Conservation (phyloP, 2,797 vertebrate genomes). For the Anniella stebbinsi region DNA sequence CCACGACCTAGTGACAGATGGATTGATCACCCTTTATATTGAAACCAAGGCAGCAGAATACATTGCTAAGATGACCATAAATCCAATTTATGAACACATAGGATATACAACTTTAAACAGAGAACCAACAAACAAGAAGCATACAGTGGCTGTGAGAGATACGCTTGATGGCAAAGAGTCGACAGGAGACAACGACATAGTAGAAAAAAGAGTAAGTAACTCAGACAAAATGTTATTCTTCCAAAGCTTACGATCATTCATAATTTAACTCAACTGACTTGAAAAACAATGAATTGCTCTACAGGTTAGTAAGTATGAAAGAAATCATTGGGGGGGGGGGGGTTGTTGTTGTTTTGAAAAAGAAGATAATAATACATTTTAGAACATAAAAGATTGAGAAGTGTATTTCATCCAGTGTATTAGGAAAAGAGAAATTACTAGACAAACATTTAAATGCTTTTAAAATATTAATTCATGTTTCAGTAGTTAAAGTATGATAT, state of each 20-base stretch:
- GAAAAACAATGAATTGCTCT: conserved; percentile 41
- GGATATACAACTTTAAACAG: conserved; percentile 99
- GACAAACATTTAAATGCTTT: background rate
- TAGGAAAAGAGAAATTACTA: conserved; percentile 35
- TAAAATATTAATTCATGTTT: background rate
- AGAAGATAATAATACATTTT: background rate
- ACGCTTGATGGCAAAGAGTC: conserved; percentile 85
- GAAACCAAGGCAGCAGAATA: conserved; percentile 93
- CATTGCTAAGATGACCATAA: conserved; percentile 97
- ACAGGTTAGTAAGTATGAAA: conserved; percentile 45
- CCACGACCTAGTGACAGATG: conserved; percentile 93
- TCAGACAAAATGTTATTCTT: conserved; percentile 67
- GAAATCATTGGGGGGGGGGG: too few species aligned
- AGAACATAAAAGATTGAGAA: background rate
- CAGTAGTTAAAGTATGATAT: background rate
- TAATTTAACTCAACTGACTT: conserved; percentile 41
- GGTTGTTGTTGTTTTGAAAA: too few species aligned
- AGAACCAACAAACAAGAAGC: conserved; percentile 93
- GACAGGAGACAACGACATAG: conserved; percentile 83
- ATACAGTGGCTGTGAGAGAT: conserved; percentile 86
- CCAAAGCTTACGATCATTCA: conserved; percentile 54
- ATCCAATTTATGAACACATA: conserved; percentile 99
- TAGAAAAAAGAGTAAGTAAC: conserved; percentile 94
- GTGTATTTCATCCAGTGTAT: background rate
- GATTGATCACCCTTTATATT: conserved; percentile 93